Base-by-base conservation (phyloP, 2,888 invertebrate genomes). In the Dryococelus australis region DNA sequence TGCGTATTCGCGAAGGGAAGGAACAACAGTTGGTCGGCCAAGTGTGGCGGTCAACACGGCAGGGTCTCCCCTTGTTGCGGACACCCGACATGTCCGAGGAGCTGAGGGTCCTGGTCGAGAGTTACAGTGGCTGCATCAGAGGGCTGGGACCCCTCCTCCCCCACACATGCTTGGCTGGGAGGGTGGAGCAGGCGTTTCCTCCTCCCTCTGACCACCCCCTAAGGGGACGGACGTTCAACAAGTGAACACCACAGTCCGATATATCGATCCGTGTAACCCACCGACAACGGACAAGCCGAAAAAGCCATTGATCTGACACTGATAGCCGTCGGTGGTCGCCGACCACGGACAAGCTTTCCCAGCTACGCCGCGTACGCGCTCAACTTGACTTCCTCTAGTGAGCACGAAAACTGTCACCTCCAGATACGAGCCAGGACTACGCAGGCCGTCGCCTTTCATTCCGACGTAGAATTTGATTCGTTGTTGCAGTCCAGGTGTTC, bases 291-390 rank as follows among this genome's bases (percentile, higher is more conserved):
- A 85, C 88, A 86, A 51, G 43, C 87, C 79, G 88, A 88, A 87
- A 87, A 88, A 87, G 87, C 88, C 88, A 88, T 88, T 88, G 88
- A 88, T 88, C 87, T 88, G 88, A 88, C 88, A 88, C 87, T 88
- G 88, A 88, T 88, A 88, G 88, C 88, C 79, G 86, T 88, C 83
- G 86, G 87, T 88, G 86, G 88, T 88, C 86, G 84, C 43, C 85
- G 65, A 3, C n/a, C 65, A n/a, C n/a, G 65, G 65, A 65, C 65
- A 20, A 65, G 65, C 65, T n/a, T n/a, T 3, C 65, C 24, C 65
- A 3, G 20, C 65, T 8, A n/a, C 65, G n/a, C 65, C 65, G 2
- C 65, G 65, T 20, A 24, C 13, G 65, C 65, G 65, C 65, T n/a
- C 65, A n/a, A 65, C 65, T 65, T 65, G 65, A 65, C 20, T 20